A percentile compares a stretch with the other conserved stretches of the same genome.
phyloP scores from a whole-genome alignment of 2,797 vertebrate species.

The Molossus alvarezi region DNA sequence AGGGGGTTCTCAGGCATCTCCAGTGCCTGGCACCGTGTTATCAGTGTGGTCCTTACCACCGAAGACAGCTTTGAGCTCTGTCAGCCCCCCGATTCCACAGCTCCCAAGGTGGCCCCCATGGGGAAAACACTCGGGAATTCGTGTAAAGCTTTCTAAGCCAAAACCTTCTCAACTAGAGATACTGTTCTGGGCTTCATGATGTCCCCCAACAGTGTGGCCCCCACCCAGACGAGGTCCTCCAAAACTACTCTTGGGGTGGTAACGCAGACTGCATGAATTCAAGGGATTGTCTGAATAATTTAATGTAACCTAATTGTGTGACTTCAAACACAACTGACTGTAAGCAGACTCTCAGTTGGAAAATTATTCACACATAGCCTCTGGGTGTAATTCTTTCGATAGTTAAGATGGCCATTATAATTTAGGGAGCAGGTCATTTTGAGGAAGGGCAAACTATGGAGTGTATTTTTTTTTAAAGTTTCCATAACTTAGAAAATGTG shows the following conservation, averaged over 20 bases:
- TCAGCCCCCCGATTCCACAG: no score
- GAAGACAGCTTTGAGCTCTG: rapidly evolving
- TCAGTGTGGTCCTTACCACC: rapidly evolving
- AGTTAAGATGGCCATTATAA: not conserved
- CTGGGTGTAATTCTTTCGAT: not conserved
- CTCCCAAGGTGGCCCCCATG: not conserved
- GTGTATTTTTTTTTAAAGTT: not conserved
- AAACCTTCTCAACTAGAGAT: not conserved
- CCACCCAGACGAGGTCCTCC: not conserved
- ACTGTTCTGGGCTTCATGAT: not conserved
- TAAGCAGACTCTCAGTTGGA: not conserved
- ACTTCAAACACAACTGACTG: not conserved
- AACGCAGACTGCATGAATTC: no score
- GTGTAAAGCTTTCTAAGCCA: not conserved
- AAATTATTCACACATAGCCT: not conserved
- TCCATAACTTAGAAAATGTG: not conserved
- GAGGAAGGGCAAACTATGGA: not conserved
- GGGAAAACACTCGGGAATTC: not conserved
- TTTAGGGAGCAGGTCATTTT: not conserved
- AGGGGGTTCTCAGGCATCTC: not conserved
- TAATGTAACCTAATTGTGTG: not conserved
- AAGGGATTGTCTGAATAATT: not conserved
- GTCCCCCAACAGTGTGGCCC: not conserved
- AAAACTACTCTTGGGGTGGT: not conserved
- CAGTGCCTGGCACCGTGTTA: rapidly evolving